phyloP scores from a whole-genome alignment of 53 echinoderm and acorn worm species.

The Temnopleurus reevesii region DNA sequence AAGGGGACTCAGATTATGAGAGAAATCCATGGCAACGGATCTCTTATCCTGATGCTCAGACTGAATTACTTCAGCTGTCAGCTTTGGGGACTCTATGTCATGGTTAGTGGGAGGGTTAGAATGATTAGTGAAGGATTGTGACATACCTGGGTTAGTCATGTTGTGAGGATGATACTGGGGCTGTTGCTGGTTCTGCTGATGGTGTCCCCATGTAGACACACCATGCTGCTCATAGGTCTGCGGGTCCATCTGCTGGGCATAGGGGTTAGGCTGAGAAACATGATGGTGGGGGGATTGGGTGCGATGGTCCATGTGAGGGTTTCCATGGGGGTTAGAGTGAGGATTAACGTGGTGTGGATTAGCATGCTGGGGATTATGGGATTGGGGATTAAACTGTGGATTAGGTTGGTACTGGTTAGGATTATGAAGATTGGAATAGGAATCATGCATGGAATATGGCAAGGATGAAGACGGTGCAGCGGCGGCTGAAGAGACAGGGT shows the following conservation, averaged over 20 bases:
- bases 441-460: conserved; percentile 60
- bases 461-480: conserved; percentile 50
- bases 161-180: conserved; percentile 18
- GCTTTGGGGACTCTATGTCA: conserved; percentile 77
- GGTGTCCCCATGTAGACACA: conserved; percentile 57
- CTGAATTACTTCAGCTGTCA: conserved; percentile 68
- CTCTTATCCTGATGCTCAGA: conserved; percentile 60
- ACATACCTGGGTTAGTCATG: conserved; percentile 77
- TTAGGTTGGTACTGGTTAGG: conserved; percentile 46
- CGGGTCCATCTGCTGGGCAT: conserved; percentile 34
- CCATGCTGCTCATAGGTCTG: conserved; percentile 51
- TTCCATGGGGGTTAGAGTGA: conserved; percentile 52
- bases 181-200: conserved; percentile 18
- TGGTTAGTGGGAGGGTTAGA: conserved; percentile 47
- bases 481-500: conserved; percentile 51
- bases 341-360: conserved; percentile 53
- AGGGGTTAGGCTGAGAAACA: conserved; percentile 45
- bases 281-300: conserved; percentile 15
- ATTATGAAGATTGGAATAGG: conserved; percentile 54
- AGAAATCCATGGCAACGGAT: conserved; percentile 68
- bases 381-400: conserved; percentile 28
- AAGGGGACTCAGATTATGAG: conserved; percentile 68
- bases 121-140: conserved; percentile 52
- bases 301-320: conserved; percentile 55
- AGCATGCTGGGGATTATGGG: conserved; percentile 49